Base-by-base conservation (phyloP, 2,888 invertebrate genomes). In the Thecocarcelia acutangulata region DNA sequence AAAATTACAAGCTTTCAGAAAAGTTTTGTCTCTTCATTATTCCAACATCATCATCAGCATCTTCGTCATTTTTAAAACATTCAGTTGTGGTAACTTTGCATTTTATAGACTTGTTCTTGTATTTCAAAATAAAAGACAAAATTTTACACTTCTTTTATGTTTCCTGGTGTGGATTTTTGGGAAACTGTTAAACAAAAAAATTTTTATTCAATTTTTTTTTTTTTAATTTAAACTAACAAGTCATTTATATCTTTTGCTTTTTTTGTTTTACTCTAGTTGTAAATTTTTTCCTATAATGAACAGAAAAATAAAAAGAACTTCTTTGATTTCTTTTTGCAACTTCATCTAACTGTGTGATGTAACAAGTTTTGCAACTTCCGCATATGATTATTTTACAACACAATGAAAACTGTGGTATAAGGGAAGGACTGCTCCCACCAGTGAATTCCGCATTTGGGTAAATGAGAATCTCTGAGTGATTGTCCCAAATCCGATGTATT, bases 1-100 rank as follows among this genome's bases (percentile, higher is more conserved):
- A 86, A 89, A 89, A 88, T 87, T 87, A 88, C 88, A 88, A 86
- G 89, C 88, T 87, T 87, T 87, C 85, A 85, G 85, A 85, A 88
- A 88, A 88, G 87, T 87, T 88, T 88, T 89, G 87, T 86, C 87
- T 87, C 89, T 88, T 88, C 87, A 89, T 89, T 88, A 89, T 89
- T 87, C 87, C 74, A 69, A 77, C 73, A 79, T 54, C 72, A 73
- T 52, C 42, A 54, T 58, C 58, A 28, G 59, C 44, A 17, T 28
- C 21, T 17, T 59, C 21, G 19, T 76, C 50, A 19, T 59, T 68
- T n/a, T 21, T n/a, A 59, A 69, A 78, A 66, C 56, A 75, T 42
- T 75, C 46, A 70, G 72, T 82, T 82, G 78, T 78, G 82, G 82
- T 74, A 75, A 82, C 74, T 82, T 82, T 82, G 78, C 82, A 82